These are phyloP conservation scores for Ypsolopha scabrella DNA, from an alignment of 2,888 invertebrate species.

Conservation along the genomic window DNA sequence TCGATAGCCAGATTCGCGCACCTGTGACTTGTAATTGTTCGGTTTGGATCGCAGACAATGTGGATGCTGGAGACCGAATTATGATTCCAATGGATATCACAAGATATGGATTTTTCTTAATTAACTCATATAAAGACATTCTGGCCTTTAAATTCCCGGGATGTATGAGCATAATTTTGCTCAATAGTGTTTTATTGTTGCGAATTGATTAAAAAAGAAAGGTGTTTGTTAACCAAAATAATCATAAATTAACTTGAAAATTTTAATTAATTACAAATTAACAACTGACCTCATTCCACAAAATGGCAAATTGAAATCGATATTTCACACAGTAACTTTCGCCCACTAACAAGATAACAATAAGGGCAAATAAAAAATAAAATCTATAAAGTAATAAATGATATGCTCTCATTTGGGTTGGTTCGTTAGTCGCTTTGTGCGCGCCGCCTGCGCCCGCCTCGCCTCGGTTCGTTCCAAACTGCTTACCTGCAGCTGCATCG, in stretches of 20 bases:
- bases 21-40: too few species aligned
- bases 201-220: too few species aligned
- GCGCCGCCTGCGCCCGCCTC: constrained; percentile 44
- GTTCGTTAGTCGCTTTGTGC: constrained; percentile 51
- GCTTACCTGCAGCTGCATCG: not conserved
- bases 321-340: constrained; percentile 4
- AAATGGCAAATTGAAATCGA: constrained; percentile 2
- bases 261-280: not conserved
- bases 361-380: constrained; percentile 17
- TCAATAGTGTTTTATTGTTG: too few species aligned
- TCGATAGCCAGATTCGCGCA: too few species aligned
- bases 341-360: constrained; percentile 6
- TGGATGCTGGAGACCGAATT: too few species aligned
- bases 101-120: too few species aligned
- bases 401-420: constrained; percentile 50
- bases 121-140: too few species aligned
- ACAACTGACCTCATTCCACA: not conserved
- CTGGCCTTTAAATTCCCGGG: too few species aligned
- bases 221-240: too few species aligned
- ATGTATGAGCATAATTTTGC: too few species aligned
- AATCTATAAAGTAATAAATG: constrained; percentile 35
- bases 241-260: not conserved
- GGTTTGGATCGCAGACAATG: too few species aligned
- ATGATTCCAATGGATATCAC: too few species aligned
- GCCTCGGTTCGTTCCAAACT: constrained; percentile 13